Evolutionary conservation across 2,888 invertebrate genomes (phyloP).

Genomic region (Ichneumoninae sp.): DNA sequence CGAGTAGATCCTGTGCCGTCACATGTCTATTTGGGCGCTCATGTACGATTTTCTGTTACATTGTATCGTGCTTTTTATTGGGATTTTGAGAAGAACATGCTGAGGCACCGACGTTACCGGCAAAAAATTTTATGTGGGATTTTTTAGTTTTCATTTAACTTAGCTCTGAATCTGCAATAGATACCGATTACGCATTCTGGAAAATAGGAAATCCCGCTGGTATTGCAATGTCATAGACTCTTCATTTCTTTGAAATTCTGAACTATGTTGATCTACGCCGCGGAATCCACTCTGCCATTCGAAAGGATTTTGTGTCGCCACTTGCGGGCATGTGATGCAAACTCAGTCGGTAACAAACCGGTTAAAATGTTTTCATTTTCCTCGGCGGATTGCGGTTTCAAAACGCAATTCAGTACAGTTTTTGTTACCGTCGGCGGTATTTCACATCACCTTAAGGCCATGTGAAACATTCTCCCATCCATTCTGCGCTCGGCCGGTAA

Average conservation of each 20-base stretch:
- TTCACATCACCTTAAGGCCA: no score
- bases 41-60: not conserved
- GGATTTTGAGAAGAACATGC: not conserved
- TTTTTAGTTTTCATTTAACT: not conserved
- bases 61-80: not conserved
- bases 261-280: not conserved
- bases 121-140: not conserved
- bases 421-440: no score
- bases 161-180: not conserved
- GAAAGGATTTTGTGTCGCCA: not conserved
- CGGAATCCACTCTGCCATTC: not conserved
- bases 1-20: no score
- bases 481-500: no score
- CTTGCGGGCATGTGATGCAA: not conserved
- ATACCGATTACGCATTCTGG: not conserved
- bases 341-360: no score
- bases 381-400: no score
- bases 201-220: not conserved
- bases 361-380: no score
- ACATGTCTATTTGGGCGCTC: not conserved
- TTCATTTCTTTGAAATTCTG: no score
- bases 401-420: no score
- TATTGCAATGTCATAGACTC: not conserved
- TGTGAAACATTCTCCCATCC: no score
- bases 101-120: not conserved